phyloP scores from a whole-genome alignment of 2,888 invertebrate species.

The Lithophane ornitopus region DNA sequence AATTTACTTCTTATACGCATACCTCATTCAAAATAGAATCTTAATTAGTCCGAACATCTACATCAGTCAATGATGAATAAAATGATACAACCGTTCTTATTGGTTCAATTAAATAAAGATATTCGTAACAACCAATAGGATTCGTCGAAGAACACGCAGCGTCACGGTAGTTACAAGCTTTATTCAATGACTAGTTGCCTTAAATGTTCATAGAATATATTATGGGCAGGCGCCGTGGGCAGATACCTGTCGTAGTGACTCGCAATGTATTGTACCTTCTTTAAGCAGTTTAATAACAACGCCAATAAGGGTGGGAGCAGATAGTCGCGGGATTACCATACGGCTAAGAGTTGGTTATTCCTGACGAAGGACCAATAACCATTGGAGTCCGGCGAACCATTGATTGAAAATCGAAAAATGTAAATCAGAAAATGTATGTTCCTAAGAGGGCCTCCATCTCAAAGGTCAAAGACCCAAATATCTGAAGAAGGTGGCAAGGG shows the following conservation, averaged over 20 bases:
- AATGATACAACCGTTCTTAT: slow-evolving; percentile 35
- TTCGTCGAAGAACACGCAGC: slow-evolving; percentile 20
- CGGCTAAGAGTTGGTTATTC: background rate
- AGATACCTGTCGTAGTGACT: slow-evolving; percentile 47
- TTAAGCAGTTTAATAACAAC: slow-evolving; percentile 35
- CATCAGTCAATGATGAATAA: slow-evolving; percentile 34
- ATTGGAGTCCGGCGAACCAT: background rate
- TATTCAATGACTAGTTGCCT: slow-evolving; percentile 65
- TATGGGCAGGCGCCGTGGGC: slow-evolving; percentile 66
- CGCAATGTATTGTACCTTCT: slow-evolving; percentile 58
- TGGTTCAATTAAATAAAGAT: slow-evolving; percentile 48
- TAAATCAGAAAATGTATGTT: background rate
- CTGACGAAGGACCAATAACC: too few relatives aligned
- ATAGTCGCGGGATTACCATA: background rate
- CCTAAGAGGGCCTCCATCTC: background rate
- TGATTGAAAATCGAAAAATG: background rate
- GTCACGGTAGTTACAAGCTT: slow-evolving; percentile 43
- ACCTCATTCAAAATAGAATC: slow-evolving; percentile 57
- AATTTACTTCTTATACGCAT: slow-evolving; percentile 64
- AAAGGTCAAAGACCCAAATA: background rate
- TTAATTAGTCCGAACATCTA: slow-evolving; percentile 59
- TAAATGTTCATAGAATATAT: slow-evolving; percentile 64
- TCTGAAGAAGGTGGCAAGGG: background rate
- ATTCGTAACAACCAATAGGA: slow-evolving; percentile 50
- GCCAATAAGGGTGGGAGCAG: background rate